Conservation (phyloP, 1,140 invertebrate genomes). For the Halyomorpha halys region DNA sequence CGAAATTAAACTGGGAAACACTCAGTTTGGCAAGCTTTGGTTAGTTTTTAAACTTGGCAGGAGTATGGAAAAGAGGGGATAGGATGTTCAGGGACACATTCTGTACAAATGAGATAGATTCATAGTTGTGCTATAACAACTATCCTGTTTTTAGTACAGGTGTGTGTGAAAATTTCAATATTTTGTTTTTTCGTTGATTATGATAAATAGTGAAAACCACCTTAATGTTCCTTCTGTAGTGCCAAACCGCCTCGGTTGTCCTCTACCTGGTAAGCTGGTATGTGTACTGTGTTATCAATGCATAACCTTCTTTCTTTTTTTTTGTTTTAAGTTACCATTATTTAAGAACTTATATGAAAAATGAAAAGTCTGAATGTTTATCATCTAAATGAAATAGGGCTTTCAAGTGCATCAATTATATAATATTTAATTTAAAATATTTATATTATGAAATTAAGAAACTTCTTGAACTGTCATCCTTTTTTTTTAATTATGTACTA, state of each 20-base stretch:
- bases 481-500: too few relatives aligned
- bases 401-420: too few relatives aligned
- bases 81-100: slow-evolving; percentile 14
- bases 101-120: slow-evolving; percentile 1
- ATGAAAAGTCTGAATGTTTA: too few relatives aligned
- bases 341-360: too few relatives aligned
- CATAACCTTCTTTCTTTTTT: background rate
- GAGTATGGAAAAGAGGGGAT: background rate
- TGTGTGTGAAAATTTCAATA: background rate
- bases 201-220: slow-evolving; percentile 16
- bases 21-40: slow-evolving; percentile 7
- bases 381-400: too few relatives aligned
- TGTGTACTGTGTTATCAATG: slow-evolving; percentile 2
- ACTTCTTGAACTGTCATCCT: too few relatives aligned
- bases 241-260: background rate
- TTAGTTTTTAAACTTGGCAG: slow-evolving; percentile 13
- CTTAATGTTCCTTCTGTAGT: slow-evolving; percentile 3
- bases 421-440: too few relatives aligned
- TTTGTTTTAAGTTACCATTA: too few relatives aligned
- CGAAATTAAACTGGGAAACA: background rate
- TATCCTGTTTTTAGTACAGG: background rate
- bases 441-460: too few relatives aligned
- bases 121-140: background rate
- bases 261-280: slow-evolving; percentile 11
- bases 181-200: slow-evolving; percentile 12